Percentiles rank a stretch among this genome's conserved stretches.
These are phyloP conservation scores for Azemiops feae DNA, from an alignment of 2,113 vertebrate genomes.

Conservation along the genomic window DNA sequence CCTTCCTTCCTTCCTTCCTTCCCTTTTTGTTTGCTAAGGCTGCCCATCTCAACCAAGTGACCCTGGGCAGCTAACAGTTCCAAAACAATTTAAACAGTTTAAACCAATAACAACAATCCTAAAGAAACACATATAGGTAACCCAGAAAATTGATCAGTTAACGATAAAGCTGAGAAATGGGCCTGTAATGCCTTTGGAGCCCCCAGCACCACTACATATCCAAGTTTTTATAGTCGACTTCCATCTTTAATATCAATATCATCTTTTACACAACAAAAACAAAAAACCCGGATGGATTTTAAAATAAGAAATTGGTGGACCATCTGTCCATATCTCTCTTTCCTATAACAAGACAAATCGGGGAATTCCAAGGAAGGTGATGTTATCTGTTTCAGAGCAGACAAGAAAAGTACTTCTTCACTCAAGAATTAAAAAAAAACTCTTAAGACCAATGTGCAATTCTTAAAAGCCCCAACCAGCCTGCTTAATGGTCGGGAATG, in stretches of 20 bases:
- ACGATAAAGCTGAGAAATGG: background rate
- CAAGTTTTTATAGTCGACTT: background rate
- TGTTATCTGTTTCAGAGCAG: background rate
- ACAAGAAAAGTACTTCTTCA: background rate
- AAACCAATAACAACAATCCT: background rate
- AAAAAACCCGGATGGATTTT: background rate
- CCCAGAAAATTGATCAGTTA: background rate
- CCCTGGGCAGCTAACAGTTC: background rate
- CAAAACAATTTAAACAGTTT: background rate
- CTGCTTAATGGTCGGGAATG: background rate
- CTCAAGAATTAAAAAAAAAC: background rate
- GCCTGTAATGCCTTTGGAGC: background rate
- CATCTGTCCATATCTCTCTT: background rate
- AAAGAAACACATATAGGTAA: background rate
- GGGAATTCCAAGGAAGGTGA: background rate
- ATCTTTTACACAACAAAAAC: background rate
- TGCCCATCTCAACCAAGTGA: background rate
- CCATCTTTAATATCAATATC: background rate
- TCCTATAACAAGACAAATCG: background rate
- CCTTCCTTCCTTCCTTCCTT: background rate
- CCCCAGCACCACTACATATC: background rate
- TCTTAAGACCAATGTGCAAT: background rate
- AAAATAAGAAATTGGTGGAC: background rate
- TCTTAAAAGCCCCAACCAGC: background rate
- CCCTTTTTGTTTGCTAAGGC: background rate